phyloP scores from a whole-genome alignment of 92 coral and sea anemone species.

The Isaurus tuberculatus region DNA sequence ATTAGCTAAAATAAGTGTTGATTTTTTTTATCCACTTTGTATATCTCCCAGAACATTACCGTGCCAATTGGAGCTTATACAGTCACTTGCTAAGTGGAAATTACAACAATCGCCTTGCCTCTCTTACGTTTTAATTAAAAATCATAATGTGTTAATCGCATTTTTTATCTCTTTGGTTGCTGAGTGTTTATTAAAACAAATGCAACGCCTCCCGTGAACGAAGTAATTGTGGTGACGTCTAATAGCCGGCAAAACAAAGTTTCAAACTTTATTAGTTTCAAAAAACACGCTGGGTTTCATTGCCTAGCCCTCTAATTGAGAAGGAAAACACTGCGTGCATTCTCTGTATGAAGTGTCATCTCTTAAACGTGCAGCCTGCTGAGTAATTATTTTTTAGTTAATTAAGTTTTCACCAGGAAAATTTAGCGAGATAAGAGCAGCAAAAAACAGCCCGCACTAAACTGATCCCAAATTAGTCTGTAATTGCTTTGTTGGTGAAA shows the following conservation, averaged over 20 bases:
- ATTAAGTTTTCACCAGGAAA: slow-evolving; percentile 42
- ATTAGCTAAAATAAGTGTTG: slow-evolving; percentile 33
- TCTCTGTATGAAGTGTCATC: slow-evolving; percentile 47
- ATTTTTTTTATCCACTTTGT: slow-evolving; percentile 21
- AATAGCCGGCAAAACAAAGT: slow-evolving; percentile 46
- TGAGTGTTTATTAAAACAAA: slow-evolving; percentile 84
- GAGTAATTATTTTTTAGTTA: slow-evolving; percentile 42
- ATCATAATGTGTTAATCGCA: slow-evolving; percentile 83
- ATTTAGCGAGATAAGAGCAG: slow-evolving; percentile 27
- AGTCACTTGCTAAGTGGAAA: slow-evolving; percentile 36
- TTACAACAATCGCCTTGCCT: slow-evolving; percentile 41
- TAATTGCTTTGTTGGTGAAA: slow-evolving; percentile 32
- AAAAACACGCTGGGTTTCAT: slow-evolving; percentile 74
- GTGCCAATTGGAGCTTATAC: slow-evolving; percentile 31
- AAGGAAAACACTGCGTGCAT: slow-evolving; percentile 73
- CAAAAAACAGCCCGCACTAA: slow-evolving; percentile 12
- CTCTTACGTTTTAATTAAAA: slow-evolving; percentile 72
- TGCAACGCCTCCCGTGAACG: slow-evolving; percentile 71
- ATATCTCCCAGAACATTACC: slow-evolving; percentile 33
- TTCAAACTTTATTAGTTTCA: slow-evolving; percentile 79
- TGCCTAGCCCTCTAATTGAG: slow-evolving; percentile 52
- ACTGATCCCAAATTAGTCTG: slow-evolving; percentile 33
- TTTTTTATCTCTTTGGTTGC: slow-evolving; percentile 59
- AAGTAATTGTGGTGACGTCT: slow-evolving; percentile 50
- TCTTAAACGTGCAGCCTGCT: slow-evolving; percentile 39